phyloP scores from a whole-genome alignment of 2,113 vertebrate species.

The Pithys albifrons region DNA sequence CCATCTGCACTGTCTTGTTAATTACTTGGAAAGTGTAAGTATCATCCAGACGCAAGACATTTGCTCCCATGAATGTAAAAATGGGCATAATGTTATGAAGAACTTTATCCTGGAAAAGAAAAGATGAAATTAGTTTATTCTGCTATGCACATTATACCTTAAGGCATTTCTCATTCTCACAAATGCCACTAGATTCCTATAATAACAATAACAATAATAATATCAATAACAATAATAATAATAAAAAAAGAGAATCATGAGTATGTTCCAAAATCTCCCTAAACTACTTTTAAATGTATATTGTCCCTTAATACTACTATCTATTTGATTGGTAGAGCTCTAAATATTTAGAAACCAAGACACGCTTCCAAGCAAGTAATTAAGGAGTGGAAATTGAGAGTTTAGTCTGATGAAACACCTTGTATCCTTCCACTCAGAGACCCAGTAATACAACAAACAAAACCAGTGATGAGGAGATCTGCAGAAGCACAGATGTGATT shows the following conservation, averaged over 20 bases:
- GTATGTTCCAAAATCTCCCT: not conserved
- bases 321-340: not conserved
- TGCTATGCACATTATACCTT: not conserved
- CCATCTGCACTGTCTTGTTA: slow-evolving; percentile 91
- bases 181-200: not conserved
- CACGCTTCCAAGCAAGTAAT: not conserved
- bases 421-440: not conserved
- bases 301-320: not conserved
- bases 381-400: not conserved
- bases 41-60: slow-evolving; percentile 92
- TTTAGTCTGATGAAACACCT: not conserved
- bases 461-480: not conserved
- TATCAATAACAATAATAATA: too few relatives aligned
- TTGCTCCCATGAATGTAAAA: slow-evolving; percentile 98
- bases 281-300: not conserved
- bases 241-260: not conserved
- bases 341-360: not conserved
- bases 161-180: not conserved
- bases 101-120: slow-evolving; percentile 89
- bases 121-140: not conserved
- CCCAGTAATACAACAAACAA: not conserved
- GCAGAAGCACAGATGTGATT: not conserved
- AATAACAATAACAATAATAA: not conserved
- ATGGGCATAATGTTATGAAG: slow-evolving; percentile 99
- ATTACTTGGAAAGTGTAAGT: slow-evolving; percentile 96